Base-by-base conservation (phyloP, 2,888 invertebrate species). In the Ligdia adustata region DNA sequence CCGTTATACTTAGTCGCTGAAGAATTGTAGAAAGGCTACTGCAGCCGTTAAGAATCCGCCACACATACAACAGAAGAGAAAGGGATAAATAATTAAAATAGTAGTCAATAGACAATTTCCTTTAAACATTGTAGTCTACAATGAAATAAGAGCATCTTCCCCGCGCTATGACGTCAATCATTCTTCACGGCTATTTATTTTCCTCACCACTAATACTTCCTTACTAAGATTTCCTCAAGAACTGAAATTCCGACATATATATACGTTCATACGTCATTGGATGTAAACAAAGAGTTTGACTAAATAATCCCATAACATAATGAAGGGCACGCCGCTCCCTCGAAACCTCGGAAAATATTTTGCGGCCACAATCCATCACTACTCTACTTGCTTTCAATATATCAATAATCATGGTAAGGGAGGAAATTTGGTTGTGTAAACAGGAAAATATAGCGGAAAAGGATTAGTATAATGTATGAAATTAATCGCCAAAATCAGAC, bases 211-310 rank as follows among this genome's bases (percentile, higher is more conserved):
- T 9, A 3, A 15, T 31, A n/a, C n/a, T 31, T 2, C 9, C 31
- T 31, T 24, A 6, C 6, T 18, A n/a, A n/a, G 9, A 24, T 29
- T 12, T 14, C 12, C 29, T 14, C 29, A 7, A 22, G 34, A 24
- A 22, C n/a, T 24, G 12, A 22, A 34, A 24, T 22, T 6, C 11
- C 33, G 18, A 9, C 6, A 12, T 16, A 14, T n/a, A 14, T 9
- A 11, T 14, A 15, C 29, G n/a, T 26, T 44, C 35, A 29, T 18
- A 13, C 18, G 12, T 12, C 28, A 27, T 45, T 13, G 9, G 26
- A 27, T 32, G 26, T 32, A 38, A 45, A 45, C 44, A 45, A 13
- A 18, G 26, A 31, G n/a, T 32, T 38, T 27, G 38, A 45, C 37
- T 35, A 32, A 14, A 9, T 9, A 24, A 13, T 22, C 24, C 14